Evolutionary conservation across 2,888 invertebrate species (phyloP), one percentile per base, ranked within the genome.

Genomic region (Calephelis perditalis): DNA sequence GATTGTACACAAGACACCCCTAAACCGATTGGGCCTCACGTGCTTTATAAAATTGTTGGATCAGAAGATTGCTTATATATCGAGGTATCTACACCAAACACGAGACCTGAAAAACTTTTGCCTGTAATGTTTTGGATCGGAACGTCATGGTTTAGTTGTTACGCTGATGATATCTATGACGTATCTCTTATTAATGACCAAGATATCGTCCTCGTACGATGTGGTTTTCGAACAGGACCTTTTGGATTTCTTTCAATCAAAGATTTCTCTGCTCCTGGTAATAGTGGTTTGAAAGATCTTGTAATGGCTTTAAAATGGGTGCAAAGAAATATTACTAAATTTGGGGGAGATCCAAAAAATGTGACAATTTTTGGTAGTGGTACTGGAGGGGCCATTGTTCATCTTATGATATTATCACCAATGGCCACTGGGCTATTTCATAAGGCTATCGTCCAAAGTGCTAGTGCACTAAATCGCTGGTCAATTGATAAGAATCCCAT

Each of bases 61-160:
- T 77, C 82, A 44, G 91, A 91, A 75, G 91, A 91, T 68, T 91
- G 91, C 65, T 78, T 91, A 0, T 88, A 86, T 63, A 72, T 91
- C 46, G 85, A 89, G 68, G 71, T 91, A n/a, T 76, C 75, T 43
- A 79, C 83, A 44, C 82, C 83, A 63, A 78, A 71, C 63, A 66
- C 83, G 10, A 73, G 76, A 47, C 77, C 84, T 6, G 71, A 76
- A 1, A 76, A 86, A 66, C 80, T 72, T 12, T 70, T 85, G 68
- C 91, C 92, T 40, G 91, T 92, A 2, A 87, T 92, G 87, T 87
- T 92, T 64, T 91, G 87, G 84, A 82, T 91, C 58, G 89, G 91
- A 62, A 78, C 85, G 57, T 88, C 74, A 65, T 75, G 72, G 36
- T 91, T 81, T 69, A 61, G 74, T 37, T 68, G 65, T 56, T 73